Evolutionary conservation across 1,140 invertebrate genomes (phyloP).

Genomic region (Papilio glaucus): DNA sequence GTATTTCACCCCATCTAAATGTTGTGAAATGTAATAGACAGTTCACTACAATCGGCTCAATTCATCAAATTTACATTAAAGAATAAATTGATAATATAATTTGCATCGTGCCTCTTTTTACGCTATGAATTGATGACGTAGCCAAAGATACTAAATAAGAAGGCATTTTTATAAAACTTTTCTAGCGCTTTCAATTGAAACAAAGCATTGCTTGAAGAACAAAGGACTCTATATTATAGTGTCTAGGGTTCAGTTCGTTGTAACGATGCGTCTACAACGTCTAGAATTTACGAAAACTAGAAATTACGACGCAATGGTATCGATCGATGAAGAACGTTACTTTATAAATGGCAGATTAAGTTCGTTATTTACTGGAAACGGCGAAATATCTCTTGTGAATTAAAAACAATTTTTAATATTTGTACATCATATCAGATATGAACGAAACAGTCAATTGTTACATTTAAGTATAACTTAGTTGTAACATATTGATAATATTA

Average conservation of each 20-base stretch:
- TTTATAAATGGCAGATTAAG: neutral
- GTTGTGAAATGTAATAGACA: no score
- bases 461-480: neutral
- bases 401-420: neutral
- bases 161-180: no score
- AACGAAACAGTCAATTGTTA: neutral
- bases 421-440: neutral
- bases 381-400: neutral
- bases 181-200: neutral
- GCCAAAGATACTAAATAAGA: no score
- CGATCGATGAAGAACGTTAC: neutral
- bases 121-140: no score
- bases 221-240: neutral
- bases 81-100: no score
- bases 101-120: no score
- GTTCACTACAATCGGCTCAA: no score
- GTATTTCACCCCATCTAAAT: no score
- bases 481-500: neutral
- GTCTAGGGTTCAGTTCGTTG: neutral
- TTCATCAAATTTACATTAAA: no score
- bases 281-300: constrained; percentile 5
- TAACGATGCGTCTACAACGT: neutral
- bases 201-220: neutral
- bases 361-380: neutral
- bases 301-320: constrained; percentile 10